These are phyloP conservation scores for Lamellibrachia columna DNA, from an alignment of 2,888 invertebrate genomes.

Conservation along the genomic window DNA sequence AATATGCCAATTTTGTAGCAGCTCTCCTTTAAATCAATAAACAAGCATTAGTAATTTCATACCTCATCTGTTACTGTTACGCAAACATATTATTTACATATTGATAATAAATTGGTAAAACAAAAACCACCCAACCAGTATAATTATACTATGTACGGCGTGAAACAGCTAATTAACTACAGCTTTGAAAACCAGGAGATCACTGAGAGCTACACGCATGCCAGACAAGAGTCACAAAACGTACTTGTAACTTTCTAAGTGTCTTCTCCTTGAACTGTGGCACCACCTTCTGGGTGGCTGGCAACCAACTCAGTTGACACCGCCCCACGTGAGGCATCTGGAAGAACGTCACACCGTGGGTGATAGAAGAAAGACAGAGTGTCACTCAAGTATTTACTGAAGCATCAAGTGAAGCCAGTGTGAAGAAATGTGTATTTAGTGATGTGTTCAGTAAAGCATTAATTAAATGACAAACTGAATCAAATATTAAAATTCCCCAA, in stretches of 20 bases:
- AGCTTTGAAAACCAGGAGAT: background rate
- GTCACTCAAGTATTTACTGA: background rate
- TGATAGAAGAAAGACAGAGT: background rate
- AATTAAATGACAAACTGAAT: background rate
- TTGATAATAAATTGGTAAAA: too few relatives aligned
- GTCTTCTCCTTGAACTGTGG: background rate
- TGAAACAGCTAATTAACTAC: too few relatives aligned
- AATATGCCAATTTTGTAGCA: too few relatives aligned
- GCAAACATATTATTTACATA: too few relatives aligned
- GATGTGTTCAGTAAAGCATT: background rate
- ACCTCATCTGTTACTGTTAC: too few relatives aligned
- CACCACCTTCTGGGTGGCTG: background rate
- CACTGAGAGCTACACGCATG: background rate
- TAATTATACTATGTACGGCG: too few relatives aligned
- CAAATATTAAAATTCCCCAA: slow-evolving; percentile 30
- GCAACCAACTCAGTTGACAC: background rate
- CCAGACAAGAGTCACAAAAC: background rate
- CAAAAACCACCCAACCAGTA: too few relatives aligned
- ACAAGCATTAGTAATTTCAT: too few relatives aligned
- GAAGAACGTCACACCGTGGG: background rate
- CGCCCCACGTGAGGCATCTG: background rate
- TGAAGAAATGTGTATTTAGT: too few relatives aligned
- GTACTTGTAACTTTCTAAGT: background rate
- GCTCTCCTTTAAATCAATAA: too few relatives aligned
- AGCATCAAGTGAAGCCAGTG: background rate